Base-by-base conservation (phyloP, 2,113 vertebrate genomes). In the Megaleporinus macrocephalus region DNA sequence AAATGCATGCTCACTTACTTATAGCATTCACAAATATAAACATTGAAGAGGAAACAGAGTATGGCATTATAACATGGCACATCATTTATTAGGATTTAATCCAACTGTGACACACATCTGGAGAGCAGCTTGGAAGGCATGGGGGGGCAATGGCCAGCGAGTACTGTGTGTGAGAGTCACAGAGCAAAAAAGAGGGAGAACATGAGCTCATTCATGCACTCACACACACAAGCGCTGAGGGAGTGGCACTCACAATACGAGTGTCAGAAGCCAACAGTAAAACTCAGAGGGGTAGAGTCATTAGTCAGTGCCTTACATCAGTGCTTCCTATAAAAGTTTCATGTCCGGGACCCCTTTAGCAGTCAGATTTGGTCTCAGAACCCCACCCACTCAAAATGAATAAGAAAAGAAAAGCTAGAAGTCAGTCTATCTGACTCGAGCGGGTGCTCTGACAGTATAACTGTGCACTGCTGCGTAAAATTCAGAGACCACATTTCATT, bases 21-120 rank as follows among this genome's bases (percentile, higher is more conserved):
- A 69, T 26, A 79, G 29, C 49, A 70, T 36, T 20, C 70, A 72
- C 51, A 79, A 81, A 76, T 59, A 36, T 66, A 86, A 82, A 81
- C 70, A 51, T 41, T 27, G 13, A 57, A 65, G 63, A 30, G 18
- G 51, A 61, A 82, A 78, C 53, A 69, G 2, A 51, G 62, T 33
- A 75, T 66, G 79, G 66, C 75, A 78, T 75, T 49, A 66, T 76
- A 69, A 76, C 57, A 51, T 62, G 55, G 13, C 20, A 26, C 74
- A 76, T 83, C 68, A 87, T 70, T 85, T 72, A 87, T 80, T 71
- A 14, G 41, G 70, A 69, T 76, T 84, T 82, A 29, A 74, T 79
- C 65, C 30, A 51, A 63, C 26, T 16, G 13, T 73, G 69, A 80
- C 81, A 61, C 73, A 87, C 81, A 87, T 87, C 83, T 87, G 86